Evolutionary conservation across 2,888 invertebrate genomes (phyloP).

Genomic region (Saturnia pavonia): DNA sequence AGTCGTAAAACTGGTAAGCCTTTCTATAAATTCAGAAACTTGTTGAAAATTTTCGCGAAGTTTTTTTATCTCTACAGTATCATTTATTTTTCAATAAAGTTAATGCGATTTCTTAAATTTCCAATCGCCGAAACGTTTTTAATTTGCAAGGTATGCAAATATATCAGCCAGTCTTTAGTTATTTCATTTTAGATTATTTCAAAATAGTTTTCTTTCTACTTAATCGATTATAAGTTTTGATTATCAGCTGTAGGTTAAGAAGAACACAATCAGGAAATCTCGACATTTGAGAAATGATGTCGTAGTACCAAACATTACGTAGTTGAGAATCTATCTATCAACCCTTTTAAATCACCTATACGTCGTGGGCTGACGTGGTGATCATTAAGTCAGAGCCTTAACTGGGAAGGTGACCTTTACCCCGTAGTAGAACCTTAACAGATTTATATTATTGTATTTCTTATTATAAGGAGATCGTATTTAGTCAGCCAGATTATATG

Average conservation of each 20-base stretch:
- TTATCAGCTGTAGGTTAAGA: not conserved
- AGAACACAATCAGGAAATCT: not conserved
- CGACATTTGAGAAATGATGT: not conserved
- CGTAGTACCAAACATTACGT: not conserved
- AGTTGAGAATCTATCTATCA: not conserved
- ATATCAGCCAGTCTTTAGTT: too few species aligned
- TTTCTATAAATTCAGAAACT: conserved; percentile 70
- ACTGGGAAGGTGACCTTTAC: not conserved
- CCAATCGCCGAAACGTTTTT: not conserved
- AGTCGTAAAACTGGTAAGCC: conserved; percentile 70
- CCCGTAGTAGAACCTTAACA: not conserved
- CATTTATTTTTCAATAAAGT: conserved; percentile 12
- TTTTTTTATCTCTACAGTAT: conserved; percentile 29
- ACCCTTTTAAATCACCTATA: not conserved
- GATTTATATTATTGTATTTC: too few species aligned
- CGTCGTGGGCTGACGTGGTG: not conserved
- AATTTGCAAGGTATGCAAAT: too few species aligned
- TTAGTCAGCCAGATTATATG: too few species aligned
- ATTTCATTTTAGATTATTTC: too few species aligned
- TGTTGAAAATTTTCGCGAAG: conserved; percentile 70
- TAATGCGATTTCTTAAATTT: not conserved
- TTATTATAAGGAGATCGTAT: too few species aligned
- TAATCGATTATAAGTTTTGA: not conserved
- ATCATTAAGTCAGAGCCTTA: not conserved
- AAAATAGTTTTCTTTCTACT: too few species aligned